Base-by-base conservation (phyloP, 2,888 invertebrate species). In the Plagodis dolabraria region DNA sequence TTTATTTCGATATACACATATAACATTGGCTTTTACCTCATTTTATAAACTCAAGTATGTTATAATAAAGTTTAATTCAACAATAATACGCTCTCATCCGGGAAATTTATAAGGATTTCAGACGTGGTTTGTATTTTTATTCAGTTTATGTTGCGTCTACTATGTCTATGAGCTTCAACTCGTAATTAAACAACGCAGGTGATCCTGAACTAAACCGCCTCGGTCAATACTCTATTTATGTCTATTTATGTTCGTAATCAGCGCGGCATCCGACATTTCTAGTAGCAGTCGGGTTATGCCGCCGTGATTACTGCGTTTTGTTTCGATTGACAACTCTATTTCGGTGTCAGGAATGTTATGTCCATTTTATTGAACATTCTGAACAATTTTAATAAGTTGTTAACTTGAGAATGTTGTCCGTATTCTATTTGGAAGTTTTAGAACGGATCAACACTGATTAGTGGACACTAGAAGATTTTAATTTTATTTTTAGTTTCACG, bases 181-280 rank as follows among this genome's bases (percentile, higher is more conserved):
- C 42, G 51, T 52, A 34, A 55, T 12, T 10, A 45, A 36, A 40
- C 12, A 10, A 12, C 0, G 5, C 36, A 12, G 10, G 4, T 0
- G n/a, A 34, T 40, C 10, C 46, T 0, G 6, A 33, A 11, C 60
- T 61, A 53, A 8, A 8, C 7, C 7, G 53, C 53, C 52, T 61
- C 60, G 69, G 63, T 67, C 64, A 67, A 67, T 55, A 63, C 58
- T 62, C 61, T 61, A 58, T 65, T 69, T 60, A 65, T 69, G 65
- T 57, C 45, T 61, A 62, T 58, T 63, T 60, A 57, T 62, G 57
- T 58, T 42, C 42, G 54, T 62, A 62, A 57, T 62, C 50, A 54
- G 50, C 33, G 61, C 57, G 52, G 49, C 59, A 47, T 58, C 51
- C 61, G 45, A 48, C 57, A 58, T 55, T 62, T 53, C 59, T 62